Evolutionary conservation across 2,113 vertebrate genomes (phyloP).

Genomic region (Hepsetus odoe): DNA sequence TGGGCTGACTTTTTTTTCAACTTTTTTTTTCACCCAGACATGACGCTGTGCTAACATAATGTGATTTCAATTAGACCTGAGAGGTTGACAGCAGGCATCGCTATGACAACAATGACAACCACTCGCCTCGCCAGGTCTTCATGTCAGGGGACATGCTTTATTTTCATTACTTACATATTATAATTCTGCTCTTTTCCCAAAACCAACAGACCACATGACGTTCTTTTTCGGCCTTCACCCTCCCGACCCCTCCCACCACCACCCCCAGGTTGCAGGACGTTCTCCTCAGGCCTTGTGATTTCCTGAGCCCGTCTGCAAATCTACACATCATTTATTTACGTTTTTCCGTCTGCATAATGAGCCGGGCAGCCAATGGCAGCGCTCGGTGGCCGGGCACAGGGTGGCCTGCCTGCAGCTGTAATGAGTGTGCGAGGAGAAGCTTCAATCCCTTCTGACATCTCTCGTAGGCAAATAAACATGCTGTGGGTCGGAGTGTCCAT

Average conservation of each 20-base stretch:
- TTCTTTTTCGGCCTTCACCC: slow-evolving; percentile 7
- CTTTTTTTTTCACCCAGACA: slow-evolving; percentile 49
- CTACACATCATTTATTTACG: slow-evolving; percentile 81
- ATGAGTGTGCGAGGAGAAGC: slow-evolving; percentile 90
- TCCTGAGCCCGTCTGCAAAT: slow-evolving; percentile 50
- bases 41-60: slow-evolving; percentile 27
- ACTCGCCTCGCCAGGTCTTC: slow-evolving; percentile 74
- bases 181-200: slow-evolving; percentile 59
- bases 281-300: background rate
- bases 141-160: slow-evolving; percentile 67
- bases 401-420: slow-evolving; percentile 98
- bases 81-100: slow-evolving; percentile 70
- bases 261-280: background rate
- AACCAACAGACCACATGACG: slow-evolving; percentile 44
- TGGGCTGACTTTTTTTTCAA: background rate
- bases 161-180: slow-evolving; percentile 70
- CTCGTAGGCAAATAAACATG: slow-evolving; percentile 94
- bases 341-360: slow-evolving; percentile 94
- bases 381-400: slow-evolving; percentile 85
- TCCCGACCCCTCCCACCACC: background rate
- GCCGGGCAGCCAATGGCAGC: slow-evolving; percentile 82
- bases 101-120: slow-evolving; percentile 75
- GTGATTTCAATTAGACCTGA: slow-evolving; percentile 77
- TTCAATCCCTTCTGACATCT: slow-evolving; percentile 98
- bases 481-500: slow-evolving; percentile 95